These are phyloP conservation scores for Acleris holmiana DNA, from an alignment of 2,888 invertebrate genomes.

Conservation along the genomic window DNA sequence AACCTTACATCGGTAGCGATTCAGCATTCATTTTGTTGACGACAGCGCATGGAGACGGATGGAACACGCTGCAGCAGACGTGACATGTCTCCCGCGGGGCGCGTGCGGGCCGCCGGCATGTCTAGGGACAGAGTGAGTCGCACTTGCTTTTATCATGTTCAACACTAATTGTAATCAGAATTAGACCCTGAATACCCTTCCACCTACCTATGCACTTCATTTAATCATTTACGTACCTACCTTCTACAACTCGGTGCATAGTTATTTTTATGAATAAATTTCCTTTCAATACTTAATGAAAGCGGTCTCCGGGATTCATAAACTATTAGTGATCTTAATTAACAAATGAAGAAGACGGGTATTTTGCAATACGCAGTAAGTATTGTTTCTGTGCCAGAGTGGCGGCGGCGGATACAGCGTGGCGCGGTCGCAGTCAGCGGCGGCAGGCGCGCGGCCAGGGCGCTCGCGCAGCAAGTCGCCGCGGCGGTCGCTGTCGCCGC, in stretches of 20 bases:
- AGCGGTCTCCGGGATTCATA: too few relatives aligned
- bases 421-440: slow-evolving; percentile 95
- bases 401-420: slow-evolving; percentile 75
- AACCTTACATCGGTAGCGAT: slow-evolving; percentile 7
- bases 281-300: too few relatives aligned
- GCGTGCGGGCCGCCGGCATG: slow-evolving; percentile 88
- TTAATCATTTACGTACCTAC: too few relatives aligned
- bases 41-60: slow-evolving; percentile 82
- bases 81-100: slow-evolving; percentile 92
- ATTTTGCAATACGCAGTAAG: slow-evolving; percentile 15
- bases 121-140: slow-evolving; percentile 82
- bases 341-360: background rate
- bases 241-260: too few relatives aligned
- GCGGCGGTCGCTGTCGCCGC: slow-evolving; percentile 92
- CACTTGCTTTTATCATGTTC: background rate
- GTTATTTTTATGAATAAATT: too few relatives aligned
- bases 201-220: too few relatives aligned
- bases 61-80: slow-evolving; percentile 90
- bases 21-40: slow-evolving; percentile 39
- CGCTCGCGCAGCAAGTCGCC: slow-evolving; percentile 92
- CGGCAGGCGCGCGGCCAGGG: slow-evolving; percentile 83
- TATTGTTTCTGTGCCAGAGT: slow-evolving; percentile 52
- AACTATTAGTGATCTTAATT: too few relatives aligned
- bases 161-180: background rate
- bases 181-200: too few relatives aligned